phyloP scores from a whole-genome alignment of 1,140 invertebrate genomes.

The Drosophila navojoa region DNA sequence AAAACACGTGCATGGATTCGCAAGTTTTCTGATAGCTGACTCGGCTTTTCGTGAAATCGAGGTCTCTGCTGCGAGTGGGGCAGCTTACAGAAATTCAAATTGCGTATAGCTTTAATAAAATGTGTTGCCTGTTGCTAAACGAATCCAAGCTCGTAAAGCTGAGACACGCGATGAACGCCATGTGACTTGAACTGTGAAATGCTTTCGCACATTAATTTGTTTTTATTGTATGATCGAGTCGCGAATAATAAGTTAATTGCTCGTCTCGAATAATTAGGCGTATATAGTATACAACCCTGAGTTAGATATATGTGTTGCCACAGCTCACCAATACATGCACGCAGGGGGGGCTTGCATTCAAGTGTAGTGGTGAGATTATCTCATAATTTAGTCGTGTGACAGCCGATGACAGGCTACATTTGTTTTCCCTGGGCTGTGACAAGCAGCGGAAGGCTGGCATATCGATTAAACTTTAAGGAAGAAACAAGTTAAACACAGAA shows the following conservation, averaged over 20 bases:
- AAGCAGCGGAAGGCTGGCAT: conserved; percentile 23
- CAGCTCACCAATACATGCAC: conserved; percentile 32
- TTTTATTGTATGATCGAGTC: conserved; percentile 37
- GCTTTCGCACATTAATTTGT: conserved; percentile 44
- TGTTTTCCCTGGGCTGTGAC: conserved; percentile 45
- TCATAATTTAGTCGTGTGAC: conserved; percentile 82
- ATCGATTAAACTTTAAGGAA: conserved; percentile 74
- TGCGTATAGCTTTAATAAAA: conserved; percentile 1
- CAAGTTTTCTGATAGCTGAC: neutral
- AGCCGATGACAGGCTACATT: conserved; percentile 64
- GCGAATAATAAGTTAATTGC: conserved; percentile 76
- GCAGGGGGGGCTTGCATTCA: neutral
- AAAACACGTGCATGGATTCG: conserved; percentile 26
- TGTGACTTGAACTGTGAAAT: conserved; percentile 22
- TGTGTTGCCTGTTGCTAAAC: conserved; percentile 5
- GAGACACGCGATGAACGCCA: conserved; percentile 45
- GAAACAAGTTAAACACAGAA: conserved; percentile 38
- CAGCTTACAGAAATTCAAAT: conserved; percentile 1
- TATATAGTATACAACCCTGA: conserved; percentile 35
- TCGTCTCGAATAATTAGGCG: conserved; percentile 69
- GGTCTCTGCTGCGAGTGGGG: neutral
- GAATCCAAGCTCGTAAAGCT: conserved; percentile 3
- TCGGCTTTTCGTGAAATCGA: neutral
- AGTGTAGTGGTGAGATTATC: conserved; percentile 63
- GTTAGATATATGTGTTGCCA: conserved; percentile 57